These are phyloP conservation scores for Silurus asotus DNA, from an alignment of 2,113 vertebrate species.

Conservation along the genomic window DNA sequence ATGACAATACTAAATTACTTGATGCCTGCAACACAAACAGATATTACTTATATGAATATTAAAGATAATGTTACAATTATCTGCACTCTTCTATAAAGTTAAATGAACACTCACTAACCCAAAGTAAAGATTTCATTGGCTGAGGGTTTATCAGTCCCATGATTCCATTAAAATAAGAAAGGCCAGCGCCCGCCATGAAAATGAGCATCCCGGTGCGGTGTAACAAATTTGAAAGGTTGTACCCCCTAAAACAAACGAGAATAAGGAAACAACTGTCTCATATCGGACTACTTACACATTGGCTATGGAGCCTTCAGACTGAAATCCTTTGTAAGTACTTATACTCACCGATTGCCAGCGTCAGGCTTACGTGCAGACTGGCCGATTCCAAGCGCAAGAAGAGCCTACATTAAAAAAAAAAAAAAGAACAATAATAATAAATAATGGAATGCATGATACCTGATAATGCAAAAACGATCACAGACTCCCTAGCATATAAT, in stretches of 20 bases:
- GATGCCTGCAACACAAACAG: no score
- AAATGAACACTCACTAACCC: no score
- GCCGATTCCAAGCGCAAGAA: constrained; percentile 93
- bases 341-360: constrained; percentile 88
- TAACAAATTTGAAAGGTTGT: constrained; percentile 99
- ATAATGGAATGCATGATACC: neutral
- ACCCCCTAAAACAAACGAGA: constrained; percentile 70
- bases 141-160: no score
- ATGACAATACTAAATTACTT: no score
- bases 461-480: neutral
- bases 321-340: neutral
- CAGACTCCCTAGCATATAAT: neutral
- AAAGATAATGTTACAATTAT: no score
- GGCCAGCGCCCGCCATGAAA: constrained; percentile 98
- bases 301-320: neutral
- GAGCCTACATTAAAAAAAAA: constrained; percentile 66
- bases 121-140: no score
- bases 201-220: constrained; percentile 96
- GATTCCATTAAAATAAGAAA: no score
- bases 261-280: neutral
- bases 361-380: constrained; percentile 94
- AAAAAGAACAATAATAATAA: neutral
- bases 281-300: neutral
- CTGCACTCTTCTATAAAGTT: no score
- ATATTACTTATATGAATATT: no score